Base-by-base conservation (phyloP, 1,140 invertebrate genomes). In the Scaptomyza montana region DNA sequence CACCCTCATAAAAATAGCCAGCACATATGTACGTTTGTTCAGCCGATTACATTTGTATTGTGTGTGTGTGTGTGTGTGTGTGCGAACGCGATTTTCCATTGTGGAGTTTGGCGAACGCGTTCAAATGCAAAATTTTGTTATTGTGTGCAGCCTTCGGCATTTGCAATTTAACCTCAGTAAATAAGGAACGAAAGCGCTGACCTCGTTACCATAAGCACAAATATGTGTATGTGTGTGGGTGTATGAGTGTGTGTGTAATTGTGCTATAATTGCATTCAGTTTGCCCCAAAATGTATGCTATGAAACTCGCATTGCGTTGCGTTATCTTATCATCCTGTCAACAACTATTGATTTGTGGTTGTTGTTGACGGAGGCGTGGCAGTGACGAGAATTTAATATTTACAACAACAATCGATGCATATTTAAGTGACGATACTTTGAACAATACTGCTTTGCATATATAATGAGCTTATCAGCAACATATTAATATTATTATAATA, bases 91-190 rank as follows among this genome's bases (percentile, higher is more conserved):
- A 16, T 16, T 16, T 16, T 0, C 16, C 1, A 41, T 16, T 67
- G 47, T 19, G 10, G 3, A 59, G 39, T 28, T 16, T 19, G 39
- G 36, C 30, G 19, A 47, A 33, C 13, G 54, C 73, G 78, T 84
- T 84, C 75, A 69, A 78, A 72, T 78, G 78, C 59, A 63, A 56
- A 67, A 41, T 70, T 28, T 5, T 5, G 30, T 30, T 3, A 6
- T 5, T 67, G 59, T 50, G 78, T 30, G 12, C 60, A 82, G 76
- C 78, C 84, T 82, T 87, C 51, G 76, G 76, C 70, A 51, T 74
- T 84, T 84, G 85, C 67, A 89, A 84, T 84, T 89, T 89, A 89
- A 89, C 64, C 73, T 61, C 64, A 78, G 84, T 89, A 89, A 84
- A 89, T 80, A 77, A 80, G 43, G 21, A 53, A 57, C 7, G 36